phyloP scores from a whole-genome alignment of 2,113 vertebrate species.

The Nibea albiflora region DNA sequence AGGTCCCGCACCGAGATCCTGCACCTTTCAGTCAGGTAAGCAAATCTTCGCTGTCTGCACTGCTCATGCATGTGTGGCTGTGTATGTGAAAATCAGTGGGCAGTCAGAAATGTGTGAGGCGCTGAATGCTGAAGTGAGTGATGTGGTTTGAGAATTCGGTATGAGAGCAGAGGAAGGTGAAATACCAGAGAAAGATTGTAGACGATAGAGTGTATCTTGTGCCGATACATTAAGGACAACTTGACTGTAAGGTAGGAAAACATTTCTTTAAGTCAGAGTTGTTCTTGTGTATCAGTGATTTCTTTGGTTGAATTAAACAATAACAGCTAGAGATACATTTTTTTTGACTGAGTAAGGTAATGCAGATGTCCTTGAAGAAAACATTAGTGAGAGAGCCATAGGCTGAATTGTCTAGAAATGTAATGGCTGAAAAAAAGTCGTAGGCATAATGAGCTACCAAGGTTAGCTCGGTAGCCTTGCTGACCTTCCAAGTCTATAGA shows the following conservation, averaged over 20 bases:
- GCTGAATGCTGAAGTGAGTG: neutral
- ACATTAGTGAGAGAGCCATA: neutral
- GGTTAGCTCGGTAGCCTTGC: conserved; percentile 1
- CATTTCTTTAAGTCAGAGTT: neutral
- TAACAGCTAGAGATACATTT: conserved; percentile 3
- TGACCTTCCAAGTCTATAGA: neutral
- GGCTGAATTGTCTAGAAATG: neutral
- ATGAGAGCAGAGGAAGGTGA: conserved; percentile 7
- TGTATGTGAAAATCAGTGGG: conserved; percentile 5
- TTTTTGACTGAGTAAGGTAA: conserved; percentile 40
- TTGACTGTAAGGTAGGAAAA: conserved; percentile 26
- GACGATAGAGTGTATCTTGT: neutral
- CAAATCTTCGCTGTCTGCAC: neutral
- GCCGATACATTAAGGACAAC: conserved; percentile 10
- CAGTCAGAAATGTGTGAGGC: conserved; percentile 17
- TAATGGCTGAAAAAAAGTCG: neutral
- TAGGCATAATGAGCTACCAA: neutral
- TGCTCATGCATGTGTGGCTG: conserved; percentile 14
- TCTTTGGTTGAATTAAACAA: conserved; percentile 47
- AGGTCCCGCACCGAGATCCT: conserved; percentile 88
- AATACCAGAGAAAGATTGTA: neutral
- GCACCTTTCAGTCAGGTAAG: conserved; percentile 89
- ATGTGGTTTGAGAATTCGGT: neutral
- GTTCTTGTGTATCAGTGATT: conserved; percentile 15
- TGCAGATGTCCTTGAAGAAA: neutral